These are phyloP conservation scores for Leptothorax acervorum DNA, from an alignment of 2,888 invertebrate genomes.

Conservation along the genomic window DNA sequence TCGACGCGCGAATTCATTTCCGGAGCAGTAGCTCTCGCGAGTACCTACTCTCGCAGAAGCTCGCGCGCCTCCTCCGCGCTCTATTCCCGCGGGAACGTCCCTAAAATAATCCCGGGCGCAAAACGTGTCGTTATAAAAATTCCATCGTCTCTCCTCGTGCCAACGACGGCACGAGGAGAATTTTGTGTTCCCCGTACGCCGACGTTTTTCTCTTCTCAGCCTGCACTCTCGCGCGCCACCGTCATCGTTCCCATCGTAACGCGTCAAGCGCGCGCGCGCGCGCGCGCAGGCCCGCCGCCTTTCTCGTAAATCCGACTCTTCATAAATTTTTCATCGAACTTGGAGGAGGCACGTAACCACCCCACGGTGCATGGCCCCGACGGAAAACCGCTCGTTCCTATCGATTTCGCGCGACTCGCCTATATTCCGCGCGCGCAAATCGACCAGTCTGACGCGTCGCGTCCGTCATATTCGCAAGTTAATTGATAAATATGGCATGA, in stretches of 20 bases:
- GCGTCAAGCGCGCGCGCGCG: conserved; percentile 27
- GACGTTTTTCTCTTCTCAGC: conserved; percentile 24
- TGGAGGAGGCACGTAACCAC: conserved; percentile 11
- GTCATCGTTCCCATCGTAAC: conserved; percentile 33
- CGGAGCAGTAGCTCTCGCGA: conserved; percentile 2
- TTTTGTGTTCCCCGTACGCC: conserved; percentile 44
- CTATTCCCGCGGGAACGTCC: conserved; percentile 42
- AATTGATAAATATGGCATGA: conserved; percentile 66
- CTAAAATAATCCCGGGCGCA: conserved; percentile 55
- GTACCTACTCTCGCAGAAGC: background rate
- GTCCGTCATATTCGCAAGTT: conserved; percentile 39
- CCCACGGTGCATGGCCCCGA: background rate
- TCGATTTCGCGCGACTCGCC: conserved; percentile 57
- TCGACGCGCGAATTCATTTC: conserved; percentile 47
- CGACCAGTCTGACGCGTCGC: no score
- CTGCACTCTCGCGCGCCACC: conserved; percentile 23
- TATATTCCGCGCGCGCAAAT: background rate
- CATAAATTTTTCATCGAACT: conserved; percentile 57
- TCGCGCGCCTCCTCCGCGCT: background rate
- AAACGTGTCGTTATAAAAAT: conserved; percentile 60
- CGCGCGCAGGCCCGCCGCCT: background rate
- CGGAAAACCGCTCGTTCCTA: conserved; percentile 17
- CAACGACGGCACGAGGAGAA: conserved; percentile 46
- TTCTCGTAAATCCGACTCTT: conserved; percentile 53
- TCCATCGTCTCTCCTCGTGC: conserved; percentile 43